Base-by-base conservation (phyloP, 2,888 invertebrate species). In the Laothoe populi region DNA sequence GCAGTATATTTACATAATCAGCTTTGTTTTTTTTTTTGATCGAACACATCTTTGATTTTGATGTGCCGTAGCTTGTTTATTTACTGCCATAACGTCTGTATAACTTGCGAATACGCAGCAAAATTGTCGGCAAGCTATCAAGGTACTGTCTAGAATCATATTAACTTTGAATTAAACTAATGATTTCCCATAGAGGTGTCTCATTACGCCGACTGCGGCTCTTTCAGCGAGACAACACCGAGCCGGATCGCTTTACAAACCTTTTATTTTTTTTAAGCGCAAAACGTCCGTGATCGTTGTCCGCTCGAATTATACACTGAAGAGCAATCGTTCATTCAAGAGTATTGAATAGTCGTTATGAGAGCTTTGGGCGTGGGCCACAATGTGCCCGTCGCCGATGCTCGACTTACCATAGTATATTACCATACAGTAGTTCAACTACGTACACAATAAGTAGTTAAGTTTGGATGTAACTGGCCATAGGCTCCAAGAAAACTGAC, bases 311-410 rank as follows among this genome's bases (percentile, higher is more conserved):
- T 88, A 86, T 86, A 86, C 81, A 86, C 84, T 86, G 85, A 88
- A 89, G 87, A 90, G 90, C 91, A 91, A 92, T 92, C 88, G 84
- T 86, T 91, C 87, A 92, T 91, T 91, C 89, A 90, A 83, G 79
- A 78, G 79, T 85, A 92, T 92, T 92, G 92, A 92, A 92, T 91
- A 88, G 92, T 89, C 86, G 87, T 92, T 90, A 90, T 79, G 82
- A 81, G 85, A 76, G 78, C 75, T 80, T 83, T 86, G 89, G 89
- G 91, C 90, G 90, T 90, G 86, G 86, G 88, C 79, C 82, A 88
- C 86, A 90, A 89, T 88, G 78, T 79, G 73, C 74, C 74, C 74
- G 71, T 72, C 70, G 69, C 62, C 72, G 71, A 71, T 72, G 69
- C 64, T 67, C 71, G 68, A 65, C 65, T 57, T 66, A 65, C 62